Percentiles rank a stretch among this genome's conserved stretches.
Conservation (phyloP, 2,113 vertebrate species). For the Pica pica region DNA sequence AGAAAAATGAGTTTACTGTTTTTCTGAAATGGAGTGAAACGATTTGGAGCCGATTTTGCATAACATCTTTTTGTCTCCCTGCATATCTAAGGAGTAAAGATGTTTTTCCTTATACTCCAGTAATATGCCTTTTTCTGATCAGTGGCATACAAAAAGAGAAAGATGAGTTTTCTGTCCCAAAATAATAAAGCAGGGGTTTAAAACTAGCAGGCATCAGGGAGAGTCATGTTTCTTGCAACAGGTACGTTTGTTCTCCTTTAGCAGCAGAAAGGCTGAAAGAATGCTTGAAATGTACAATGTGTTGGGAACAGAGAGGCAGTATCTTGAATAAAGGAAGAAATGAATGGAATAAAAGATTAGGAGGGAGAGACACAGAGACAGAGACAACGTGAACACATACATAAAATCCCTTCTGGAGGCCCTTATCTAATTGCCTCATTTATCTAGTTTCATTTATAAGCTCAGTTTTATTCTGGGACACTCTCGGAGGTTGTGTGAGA, state of each 20-base stretch:
- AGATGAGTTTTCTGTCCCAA: neutral
- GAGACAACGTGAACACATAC: conserved; percentile 43
- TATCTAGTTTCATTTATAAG: conserved; percentile 62
- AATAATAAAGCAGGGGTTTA: neutral
- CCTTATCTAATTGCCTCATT: conserved; percentile 62
- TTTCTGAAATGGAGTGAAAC: conserved; percentile 5
- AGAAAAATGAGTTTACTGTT: neutral
- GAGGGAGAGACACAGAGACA: conserved; percentile 19
- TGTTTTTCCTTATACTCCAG: neutral
- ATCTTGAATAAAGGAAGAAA: conserved; percentile 43
- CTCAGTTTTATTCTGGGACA: conserved; percentile 61
- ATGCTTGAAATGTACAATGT: conserved; percentile 8
- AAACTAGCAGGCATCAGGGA: neutral
- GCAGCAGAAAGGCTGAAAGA: neutral
- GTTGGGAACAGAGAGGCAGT: conserved; percentile 35
- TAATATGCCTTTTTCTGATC: neutral
- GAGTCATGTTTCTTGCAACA: neutral
- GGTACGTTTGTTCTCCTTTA: conserved; percentile 13
- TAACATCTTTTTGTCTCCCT: neutral
- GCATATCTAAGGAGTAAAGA: neutral
- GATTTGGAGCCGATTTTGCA: neutral
- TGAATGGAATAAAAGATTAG: conserved; percentile 54
- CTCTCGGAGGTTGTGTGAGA: conserved; percentile 35
- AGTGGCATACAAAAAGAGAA: neutral
- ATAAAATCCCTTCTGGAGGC: conserved; percentile 49